Base-by-base conservation (phyloP, 2,797 vertebrate species). In the Antennarius maculatus region DNA sequence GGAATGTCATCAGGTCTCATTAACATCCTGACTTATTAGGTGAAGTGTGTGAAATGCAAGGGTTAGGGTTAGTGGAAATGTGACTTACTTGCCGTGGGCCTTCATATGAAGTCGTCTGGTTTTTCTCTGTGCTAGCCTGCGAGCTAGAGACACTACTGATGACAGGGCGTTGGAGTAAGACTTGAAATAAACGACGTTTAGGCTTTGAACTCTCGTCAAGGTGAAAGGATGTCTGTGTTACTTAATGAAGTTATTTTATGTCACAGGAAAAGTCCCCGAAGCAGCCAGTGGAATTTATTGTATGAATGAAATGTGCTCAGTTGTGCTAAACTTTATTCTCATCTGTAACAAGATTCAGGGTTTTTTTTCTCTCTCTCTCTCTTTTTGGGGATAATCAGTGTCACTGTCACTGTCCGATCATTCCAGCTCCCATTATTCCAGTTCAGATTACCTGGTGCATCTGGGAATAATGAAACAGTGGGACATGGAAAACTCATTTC, bases 401-500 rank as follows among this genome's bases (percentile, higher is more conserved):
- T 88, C 84, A 82, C 74, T 81, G 69, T 86, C 75, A 63, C 83
- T 68, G 29, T 69, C 74, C 76, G 77, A 86, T 88, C 67, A 76
- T 86, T 86, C 71, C 72, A 70, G 79, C 70, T 80, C 69, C 66
- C 63, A 80, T 81, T 77, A 74, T 87, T 89, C 69, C 67, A 72
- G 84, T 88, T 91, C 80, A 71, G 82, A 88, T 91, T 92, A 92
- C 89, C 86, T 90, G 86, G 18, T 88, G 81, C 85, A 86, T 89
- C 86, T 92, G 90, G 91, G 89, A 93, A 90, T 86, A 84, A 88
- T 91, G 80, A 88, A 89, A 85, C 70, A 74, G 60, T 76, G 74
- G 74, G 84, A 89, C 81, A 86, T 79, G 84, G 89, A 91, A 91
- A 92, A 92, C 86, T 79, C 50, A 90, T 92, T 93, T 90, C 73